Evolutionary conservation across 2,113 vertebrate species (phyloP).

Genomic region (Rhinolophus ferrumequinum): DNA sequence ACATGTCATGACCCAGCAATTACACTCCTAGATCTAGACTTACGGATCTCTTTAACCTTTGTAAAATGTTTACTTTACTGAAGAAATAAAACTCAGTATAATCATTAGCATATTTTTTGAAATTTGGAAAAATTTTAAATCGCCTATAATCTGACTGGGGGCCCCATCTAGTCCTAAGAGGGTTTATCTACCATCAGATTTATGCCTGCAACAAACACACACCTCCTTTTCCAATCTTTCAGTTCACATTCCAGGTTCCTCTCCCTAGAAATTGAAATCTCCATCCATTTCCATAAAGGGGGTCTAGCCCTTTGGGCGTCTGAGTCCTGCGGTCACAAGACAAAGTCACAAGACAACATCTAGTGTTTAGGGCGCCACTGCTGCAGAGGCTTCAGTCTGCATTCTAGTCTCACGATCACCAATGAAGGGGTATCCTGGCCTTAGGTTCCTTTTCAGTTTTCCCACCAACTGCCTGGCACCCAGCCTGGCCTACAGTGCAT

Average conservation of each 20-base stretch:
- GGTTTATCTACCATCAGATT: background rate
- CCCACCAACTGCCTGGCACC: background rate
- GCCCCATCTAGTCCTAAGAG: background rate
- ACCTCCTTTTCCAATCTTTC: background rate
- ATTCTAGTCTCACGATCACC: background rate
- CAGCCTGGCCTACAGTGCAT: background rate
- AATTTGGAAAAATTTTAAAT: background rate
- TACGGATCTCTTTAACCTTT: background rate
- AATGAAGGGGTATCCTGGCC: too few species aligned
- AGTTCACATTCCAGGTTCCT: background rate
- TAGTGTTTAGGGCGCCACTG: background rate
- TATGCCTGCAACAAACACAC: background rate
- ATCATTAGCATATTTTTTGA: background rate
- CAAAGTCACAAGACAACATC: too few species aligned
- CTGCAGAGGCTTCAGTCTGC: background rate
- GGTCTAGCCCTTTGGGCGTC: background rate
- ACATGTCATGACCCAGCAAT: background rate
- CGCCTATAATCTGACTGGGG: background rate
- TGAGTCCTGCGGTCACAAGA: background rate
- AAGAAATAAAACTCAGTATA: background rate
- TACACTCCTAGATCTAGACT: background rate
- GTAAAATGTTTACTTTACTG: background rate
- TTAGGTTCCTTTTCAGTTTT: background rate
- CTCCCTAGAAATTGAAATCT: background rate
- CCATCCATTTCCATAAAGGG: background rate